phyloP scores from a whole-genome alignment of 2,888 invertebrate genomes.

The Heteromurus nitidus region DNA sequence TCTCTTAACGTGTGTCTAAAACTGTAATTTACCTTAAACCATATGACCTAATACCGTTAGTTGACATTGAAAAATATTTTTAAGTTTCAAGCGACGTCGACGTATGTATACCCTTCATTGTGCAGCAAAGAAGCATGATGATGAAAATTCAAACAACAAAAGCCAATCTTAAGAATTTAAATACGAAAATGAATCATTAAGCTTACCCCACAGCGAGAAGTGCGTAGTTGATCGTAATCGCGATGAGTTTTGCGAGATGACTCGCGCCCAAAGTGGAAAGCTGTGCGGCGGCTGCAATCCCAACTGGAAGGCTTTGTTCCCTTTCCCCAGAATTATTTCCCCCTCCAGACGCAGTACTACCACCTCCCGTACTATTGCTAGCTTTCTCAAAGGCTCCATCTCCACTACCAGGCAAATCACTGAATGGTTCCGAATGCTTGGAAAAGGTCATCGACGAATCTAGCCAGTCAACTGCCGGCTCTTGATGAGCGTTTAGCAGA shows the following conservation, averaged over 20 bases:
- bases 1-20: neutral
- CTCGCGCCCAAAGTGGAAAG: conserved; percentile 50
- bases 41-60: no score
- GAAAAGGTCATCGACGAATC: neutral
- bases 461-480: neutral
- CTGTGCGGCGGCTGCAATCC: conserved; percentile 32
- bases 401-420: neutral
- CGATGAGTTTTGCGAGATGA: conserved; percentile 65
- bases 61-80: no score
- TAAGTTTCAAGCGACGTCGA: no score
- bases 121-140: neutral
- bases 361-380: conserved; percentile 16
- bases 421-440: conserved; percentile 7
- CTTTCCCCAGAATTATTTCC: neutral
- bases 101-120: no score
- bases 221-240: conserved; percentile 71
- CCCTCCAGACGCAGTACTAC: neutral
- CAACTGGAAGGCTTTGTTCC: conserved; percentile 27
- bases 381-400: conserved; percentile 23
- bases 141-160: neutral
- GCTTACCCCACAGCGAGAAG: conserved; percentile 71
- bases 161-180: conserved; percentile 7
- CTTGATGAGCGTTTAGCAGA: conserved; percentile 3
- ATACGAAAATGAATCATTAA: conserved; percentile 3
- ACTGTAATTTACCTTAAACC: neutral